Percentiles rank a stretch among this genome's conserved stretches.
Conservation (phyloP, 2,888 invertebrate genomes). For the Laspeyria flexula region DNA sequence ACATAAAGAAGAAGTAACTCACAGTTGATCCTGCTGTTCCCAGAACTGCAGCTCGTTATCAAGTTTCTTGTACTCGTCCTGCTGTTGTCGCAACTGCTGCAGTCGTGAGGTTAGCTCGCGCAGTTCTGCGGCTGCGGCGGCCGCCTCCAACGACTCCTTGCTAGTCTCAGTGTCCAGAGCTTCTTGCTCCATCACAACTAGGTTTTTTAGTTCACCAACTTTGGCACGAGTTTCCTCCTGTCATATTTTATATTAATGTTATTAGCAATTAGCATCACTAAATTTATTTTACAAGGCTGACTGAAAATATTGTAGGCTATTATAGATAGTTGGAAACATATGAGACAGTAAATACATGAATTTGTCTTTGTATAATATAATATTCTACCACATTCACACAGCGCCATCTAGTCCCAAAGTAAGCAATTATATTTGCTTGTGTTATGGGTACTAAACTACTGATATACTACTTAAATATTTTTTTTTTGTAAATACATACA, state of each 20-base stretch:
- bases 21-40: slow-evolving; percentile 61
- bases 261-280: too few species aligned
- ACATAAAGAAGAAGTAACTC: slow-evolving; percentile 27
- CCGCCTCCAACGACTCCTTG: slow-evolving; percentile 48
- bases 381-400: too few species aligned
- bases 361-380: too few species aligned
- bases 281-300: too few species aligned
- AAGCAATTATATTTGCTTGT: too few species aligned
- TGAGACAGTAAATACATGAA: too few species aligned
- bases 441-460: too few species aligned
- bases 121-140: slow-evolving; percentile 42
- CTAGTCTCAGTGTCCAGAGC: slow-evolving; percentile 46
- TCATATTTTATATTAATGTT: neutral
- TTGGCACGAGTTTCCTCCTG: slow-evolving; percentile 65
- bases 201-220: slow-evolving; percentile 54
- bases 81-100: slow-evolving; percentile 39
- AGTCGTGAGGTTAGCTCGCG: slow-evolving; percentile 29
- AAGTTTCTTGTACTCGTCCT: slow-evolving; percentile 40
- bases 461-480: too few species aligned
- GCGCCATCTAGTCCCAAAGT: too few species aligned
- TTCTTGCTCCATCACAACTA: slow-evolving; percentile 52
- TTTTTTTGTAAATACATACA: too few species aligned
- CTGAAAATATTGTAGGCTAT: too few species aligned
- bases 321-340: too few species aligned
- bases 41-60: slow-evolving; percentile 57